Conservation (phyloP, 2,113 vertebrate species). For the Ciconia boyciana region DNA sequence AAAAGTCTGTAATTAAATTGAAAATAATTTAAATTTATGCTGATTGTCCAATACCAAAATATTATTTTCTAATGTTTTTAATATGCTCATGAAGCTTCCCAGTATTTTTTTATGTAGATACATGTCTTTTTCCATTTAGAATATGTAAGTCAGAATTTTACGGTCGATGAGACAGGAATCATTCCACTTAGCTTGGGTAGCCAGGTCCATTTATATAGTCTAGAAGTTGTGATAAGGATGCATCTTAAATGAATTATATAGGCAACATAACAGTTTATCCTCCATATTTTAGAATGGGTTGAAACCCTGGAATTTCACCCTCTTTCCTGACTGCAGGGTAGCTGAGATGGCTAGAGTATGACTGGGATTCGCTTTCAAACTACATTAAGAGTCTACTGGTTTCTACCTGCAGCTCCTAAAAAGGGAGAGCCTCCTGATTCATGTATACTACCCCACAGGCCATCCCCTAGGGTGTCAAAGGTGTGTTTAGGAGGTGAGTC, state of each 20-base stretch:
- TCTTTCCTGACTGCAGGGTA: not conserved
- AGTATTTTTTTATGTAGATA: not conserved
- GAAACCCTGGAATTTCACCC: not conserved
- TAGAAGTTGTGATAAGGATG: not conserved
- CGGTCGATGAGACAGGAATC: not conserved
- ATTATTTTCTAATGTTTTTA: not conserved
- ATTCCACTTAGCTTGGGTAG: not conserved
- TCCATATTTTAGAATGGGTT: not conserved
- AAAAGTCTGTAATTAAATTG: not conserved
- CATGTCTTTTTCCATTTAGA: not conserved
- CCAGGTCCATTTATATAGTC: not conserved
- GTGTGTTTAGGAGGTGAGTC: not conserved
- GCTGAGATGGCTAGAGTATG: not conserved
- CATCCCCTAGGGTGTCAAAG: not conserved
- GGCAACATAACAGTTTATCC: not conserved
- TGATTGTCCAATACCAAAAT: not conserved
- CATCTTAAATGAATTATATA: not conserved
- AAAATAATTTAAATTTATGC: not conserved
- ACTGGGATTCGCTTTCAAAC: not conserved
- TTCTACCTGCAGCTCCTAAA: not conserved
- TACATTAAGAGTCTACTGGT: not conserved
- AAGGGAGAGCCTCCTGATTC: not conserved
- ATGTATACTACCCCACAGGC: accelerated
- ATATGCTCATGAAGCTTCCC: not conserved
- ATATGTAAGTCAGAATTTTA: not conserved